Conservation (phyloP, 2,797 vertebrate species). For the Florisuga fusca region DNA sequence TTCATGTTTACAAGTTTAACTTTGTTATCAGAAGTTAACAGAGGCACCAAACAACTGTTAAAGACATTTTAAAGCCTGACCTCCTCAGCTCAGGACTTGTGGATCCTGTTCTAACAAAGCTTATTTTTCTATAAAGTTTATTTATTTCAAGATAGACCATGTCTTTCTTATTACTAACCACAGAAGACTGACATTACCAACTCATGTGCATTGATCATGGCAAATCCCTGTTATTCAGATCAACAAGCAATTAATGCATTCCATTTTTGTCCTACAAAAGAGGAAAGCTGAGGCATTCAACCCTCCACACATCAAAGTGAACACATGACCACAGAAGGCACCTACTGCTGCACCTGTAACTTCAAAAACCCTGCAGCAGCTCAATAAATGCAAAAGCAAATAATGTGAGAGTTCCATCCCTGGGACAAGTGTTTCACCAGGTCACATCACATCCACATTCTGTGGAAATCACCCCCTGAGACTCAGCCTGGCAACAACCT, state of each 20-base stretch:
- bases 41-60: neutral
- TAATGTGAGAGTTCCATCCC: neutral
- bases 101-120: neutral
- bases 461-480: neutral
- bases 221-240: neutral
- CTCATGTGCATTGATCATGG: neutral
- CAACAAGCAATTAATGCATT: neutral
- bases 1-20: neutral
- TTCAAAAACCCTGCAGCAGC: neutral
- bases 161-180: neutral
- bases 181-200: neutral
- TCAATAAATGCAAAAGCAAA: neutral
- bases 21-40: neutral
- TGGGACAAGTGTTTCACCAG: neutral
- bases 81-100: neutral
- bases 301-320: neutral
- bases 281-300: neutral
- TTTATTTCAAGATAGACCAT: neutral
- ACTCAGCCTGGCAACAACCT: slow-evolving; percentile 58
- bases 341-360: neutral
- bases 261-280: neutral
- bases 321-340: neutral
- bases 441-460: neutral
- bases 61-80: neutral
- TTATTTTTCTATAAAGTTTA: neutral